A percentile compares a stretch with the other conserved stretches of the same genome.
Conservation (phyloP, 2,113 vertebrate species). For the Numida meleagris region DNA sequence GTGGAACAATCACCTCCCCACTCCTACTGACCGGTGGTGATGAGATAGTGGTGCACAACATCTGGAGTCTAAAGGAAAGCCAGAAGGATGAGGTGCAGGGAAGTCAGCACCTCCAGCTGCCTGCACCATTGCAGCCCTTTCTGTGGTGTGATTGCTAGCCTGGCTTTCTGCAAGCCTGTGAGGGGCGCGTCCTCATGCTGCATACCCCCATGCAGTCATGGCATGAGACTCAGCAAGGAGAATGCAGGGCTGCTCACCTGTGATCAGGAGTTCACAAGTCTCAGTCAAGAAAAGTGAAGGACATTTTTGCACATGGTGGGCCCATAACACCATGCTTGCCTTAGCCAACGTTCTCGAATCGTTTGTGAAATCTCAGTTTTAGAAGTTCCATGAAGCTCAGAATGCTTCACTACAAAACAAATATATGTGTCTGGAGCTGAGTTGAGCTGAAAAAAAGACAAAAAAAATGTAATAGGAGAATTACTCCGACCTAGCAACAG, state of each 20-base stretch:
- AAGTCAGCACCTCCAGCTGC: neutral
- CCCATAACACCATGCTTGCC: rapidly evolving
- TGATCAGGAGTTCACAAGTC: neutral
- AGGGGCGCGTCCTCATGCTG: rapidly evolving
- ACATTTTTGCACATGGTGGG: too few relatives aligned
- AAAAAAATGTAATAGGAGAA: neutral
- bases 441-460: neutral
- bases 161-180: neutral
- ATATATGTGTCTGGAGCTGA: neutral
- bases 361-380: neutral
- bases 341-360: neutral
- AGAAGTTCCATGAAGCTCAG: neutral
- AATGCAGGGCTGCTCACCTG: neutral
- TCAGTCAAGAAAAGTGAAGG: neutral
- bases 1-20: too few relatives aligned
- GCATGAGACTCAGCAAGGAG: neutral
- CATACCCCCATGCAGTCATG: rapidly evolving
- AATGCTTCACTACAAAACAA: neutral
- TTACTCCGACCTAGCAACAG: constrained; percentile 37
- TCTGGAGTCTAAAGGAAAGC: neutral
- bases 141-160: neutral
- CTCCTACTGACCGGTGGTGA: too few relatives aligned
- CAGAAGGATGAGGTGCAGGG: neutral
- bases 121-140: neutral
- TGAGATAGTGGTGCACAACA: rapidly evolving